A percentile compares a stretch with the other conserved stretches of the same genome.
These are phyloP conservation scores for Xenopus laevis DNA, from an alignment of 2,113 vertebrate genomes.

Conservation along the genomic window DNA sequence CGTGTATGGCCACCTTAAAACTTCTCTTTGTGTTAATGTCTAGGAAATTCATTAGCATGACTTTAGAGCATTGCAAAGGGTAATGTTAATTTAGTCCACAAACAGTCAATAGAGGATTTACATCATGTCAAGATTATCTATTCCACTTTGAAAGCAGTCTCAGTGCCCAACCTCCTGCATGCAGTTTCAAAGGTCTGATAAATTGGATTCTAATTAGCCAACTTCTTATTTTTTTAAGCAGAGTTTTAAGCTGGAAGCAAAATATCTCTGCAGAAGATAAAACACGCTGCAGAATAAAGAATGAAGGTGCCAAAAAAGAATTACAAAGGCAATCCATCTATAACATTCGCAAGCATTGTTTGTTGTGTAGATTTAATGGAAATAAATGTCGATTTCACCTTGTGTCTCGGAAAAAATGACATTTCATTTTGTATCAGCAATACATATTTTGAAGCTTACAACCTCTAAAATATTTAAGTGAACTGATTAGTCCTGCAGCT, in stretches of 20 bases:
- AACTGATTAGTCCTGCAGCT: conserved; percentile 64
- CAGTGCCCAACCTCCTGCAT: conserved; percentile 18
- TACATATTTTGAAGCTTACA: conserved; percentile 67
- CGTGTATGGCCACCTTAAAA: too few species aligned
- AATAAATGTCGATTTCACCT: conserved; percentile 57
- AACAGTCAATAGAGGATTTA: background rate
- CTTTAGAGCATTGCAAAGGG: too few species aligned
- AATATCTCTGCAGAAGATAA: conserved; percentile 49
- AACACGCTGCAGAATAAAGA: conserved; percentile 54
- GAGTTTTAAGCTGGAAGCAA: conserved; percentile 42
- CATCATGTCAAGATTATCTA: background rate
- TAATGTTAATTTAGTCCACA: background rate
- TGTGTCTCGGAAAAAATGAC: conserved; percentile 57
- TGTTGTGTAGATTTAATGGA: conserved; percentile 62
- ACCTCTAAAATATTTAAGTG: conserved; percentile 78
- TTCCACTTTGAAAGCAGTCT: background rate
- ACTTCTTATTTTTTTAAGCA: conserved; percentile 18
- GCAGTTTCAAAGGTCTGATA: conserved; percentile 27
- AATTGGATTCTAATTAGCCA: conserved; percentile 26
- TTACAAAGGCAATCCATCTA: conserved; percentile 58
- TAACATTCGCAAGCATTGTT: conserved; percentile 50
- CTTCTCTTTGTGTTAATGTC: too few species aligned
- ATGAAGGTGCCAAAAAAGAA: conserved; percentile 57
- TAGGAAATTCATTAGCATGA: too few species aligned
- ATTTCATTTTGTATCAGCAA: conserved; percentile 75